phyloP scores from a whole-genome alignment of 2,888 invertebrate species.

The Dromius quadrimaculatus region DNA sequence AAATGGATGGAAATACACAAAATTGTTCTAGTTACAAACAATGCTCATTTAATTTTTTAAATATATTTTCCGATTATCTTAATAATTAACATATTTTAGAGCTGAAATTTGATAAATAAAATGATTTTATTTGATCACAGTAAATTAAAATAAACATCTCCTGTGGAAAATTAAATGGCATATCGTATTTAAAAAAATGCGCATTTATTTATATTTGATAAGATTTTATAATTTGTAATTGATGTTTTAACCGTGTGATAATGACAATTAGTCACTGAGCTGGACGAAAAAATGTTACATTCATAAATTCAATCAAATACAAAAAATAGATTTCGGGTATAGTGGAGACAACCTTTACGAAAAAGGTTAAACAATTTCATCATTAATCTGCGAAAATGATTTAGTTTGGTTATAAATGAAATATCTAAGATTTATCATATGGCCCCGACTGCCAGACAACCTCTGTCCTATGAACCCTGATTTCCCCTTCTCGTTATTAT shows the following conservation, averaged over 20 bases:
- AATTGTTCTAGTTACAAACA: not conserved
- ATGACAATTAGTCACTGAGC: not conserved
- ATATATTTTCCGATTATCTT: not conserved
- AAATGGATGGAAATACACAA: not conserved
- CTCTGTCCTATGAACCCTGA: conserved; percentile 48
- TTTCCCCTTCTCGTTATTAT: not conserved
- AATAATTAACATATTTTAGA: not conserved
- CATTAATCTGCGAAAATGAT: conserved; percentile 50
- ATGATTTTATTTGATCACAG: not conserved
- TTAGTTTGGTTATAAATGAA: conserved; percentile 38
- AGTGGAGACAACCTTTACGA: conserved; percentile 30
- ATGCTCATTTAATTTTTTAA: not conserved
- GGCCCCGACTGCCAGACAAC: conserved; percentile 39
- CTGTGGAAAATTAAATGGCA: not conserved
- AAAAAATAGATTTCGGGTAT: not conserved
- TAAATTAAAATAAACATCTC: not conserved
- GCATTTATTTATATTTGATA: not conserved
- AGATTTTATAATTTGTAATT: not conserved
- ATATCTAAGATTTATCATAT: conserved; percentile 42
- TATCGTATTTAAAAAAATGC: not conserved
- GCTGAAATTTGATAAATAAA: not conserved
- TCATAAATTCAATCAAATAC: not conserved
- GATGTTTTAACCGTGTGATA: not conserved
- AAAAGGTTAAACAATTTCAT: conserved; percentile 50
- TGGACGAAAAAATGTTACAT: not conserved